These are phyloP conservation scores for Phocoena phocoena DNA, from an alignment of 2,113 vertebrate genomes.

Conservation along the genomic window DNA sequence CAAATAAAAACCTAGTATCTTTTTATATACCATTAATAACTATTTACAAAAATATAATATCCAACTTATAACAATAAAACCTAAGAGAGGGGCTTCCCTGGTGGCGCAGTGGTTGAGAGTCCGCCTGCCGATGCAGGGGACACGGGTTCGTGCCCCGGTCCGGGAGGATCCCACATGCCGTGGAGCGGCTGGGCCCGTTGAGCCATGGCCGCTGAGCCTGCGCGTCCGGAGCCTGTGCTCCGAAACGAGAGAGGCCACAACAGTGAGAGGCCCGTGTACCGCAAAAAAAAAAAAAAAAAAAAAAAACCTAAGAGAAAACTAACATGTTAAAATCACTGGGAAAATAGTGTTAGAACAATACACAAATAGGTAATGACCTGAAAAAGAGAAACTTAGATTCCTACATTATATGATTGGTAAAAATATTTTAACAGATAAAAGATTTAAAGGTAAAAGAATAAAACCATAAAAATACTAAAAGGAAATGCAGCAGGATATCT, in stretches of 20 bases:
- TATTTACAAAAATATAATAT: background rate
- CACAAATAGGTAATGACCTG: background rate
- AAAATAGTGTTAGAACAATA: background rate
- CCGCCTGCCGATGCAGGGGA: too few species aligned
- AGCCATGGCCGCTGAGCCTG: too few species aligned
- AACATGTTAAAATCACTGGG: background rate
- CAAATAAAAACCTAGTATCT: background rate
- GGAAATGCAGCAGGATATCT: background rate
- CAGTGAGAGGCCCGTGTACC: too few species aligned
- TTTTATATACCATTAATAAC: background rate
- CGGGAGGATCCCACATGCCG: too few species aligned
- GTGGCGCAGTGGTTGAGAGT: too few species aligned
- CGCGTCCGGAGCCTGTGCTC: too few species aligned
- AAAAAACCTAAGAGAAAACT: background rate
- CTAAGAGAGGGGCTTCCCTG: background rate
- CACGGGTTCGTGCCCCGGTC: too few species aligned
- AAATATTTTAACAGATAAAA: conserved; percentile 9
- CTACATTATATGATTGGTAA: background rate
- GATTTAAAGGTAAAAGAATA: background rate
- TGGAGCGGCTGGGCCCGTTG: too few species aligned
- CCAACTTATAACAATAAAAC: background rate
- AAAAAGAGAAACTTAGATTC: background rate
- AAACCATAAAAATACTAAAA: background rate
- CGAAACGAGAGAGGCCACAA: too few species aligned
- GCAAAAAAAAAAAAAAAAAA: too few species aligned